Base-by-base conservation (phyloP, 2,888 invertebrate species). In the Cenopis cana region DNA sequence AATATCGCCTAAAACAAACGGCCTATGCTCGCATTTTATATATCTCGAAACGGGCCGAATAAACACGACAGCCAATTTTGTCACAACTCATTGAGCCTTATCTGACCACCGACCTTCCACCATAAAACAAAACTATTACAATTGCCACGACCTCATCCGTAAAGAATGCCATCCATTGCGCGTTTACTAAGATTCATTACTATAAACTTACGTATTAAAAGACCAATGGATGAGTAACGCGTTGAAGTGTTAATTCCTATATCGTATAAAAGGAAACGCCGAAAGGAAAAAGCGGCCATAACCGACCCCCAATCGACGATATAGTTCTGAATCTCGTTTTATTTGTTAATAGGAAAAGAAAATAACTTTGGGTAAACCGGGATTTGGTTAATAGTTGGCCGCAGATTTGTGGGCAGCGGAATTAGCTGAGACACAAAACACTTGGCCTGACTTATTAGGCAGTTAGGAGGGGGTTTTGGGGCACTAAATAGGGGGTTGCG, bases 81-180 rank as follows among this genome's bases (percentile, higher is more conserved):
- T 84, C 86, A 83, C 85, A 86, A 86, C 86, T 86, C 85, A 86
- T 84, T 86, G 83, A 75, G 79, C 75, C 85, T 86, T 86, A 86
- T 86, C 86, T 83, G 84, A 83, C 85, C 85, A 81, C 82, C 72
- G 74, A 73, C 75, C 80, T 73, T 55, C 29, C 24, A 71, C 71
- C 61, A 71, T 55, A 59, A 56, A 57, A 24, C 54, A 66, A 55
- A 67, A 71, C 67, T 61, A 55, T 66, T 56, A 55, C 29, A 36
- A 67, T 38, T 11, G 49, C 20, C 24, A 8, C 49, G 49, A 29
- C 14, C n/a, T 1, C 14, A 20, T 14, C 17, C 20, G 18, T 17
- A 20, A 46, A 56, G 61, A 5, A 1, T 2, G 0, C 14, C 18
- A 5, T 61, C 49, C 38, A 61, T 9, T 61, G 10, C 5, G 57